Conservation (phyloP, 2,113 vertebrate genomes). For the Ariopsis seemanni region DNA sequence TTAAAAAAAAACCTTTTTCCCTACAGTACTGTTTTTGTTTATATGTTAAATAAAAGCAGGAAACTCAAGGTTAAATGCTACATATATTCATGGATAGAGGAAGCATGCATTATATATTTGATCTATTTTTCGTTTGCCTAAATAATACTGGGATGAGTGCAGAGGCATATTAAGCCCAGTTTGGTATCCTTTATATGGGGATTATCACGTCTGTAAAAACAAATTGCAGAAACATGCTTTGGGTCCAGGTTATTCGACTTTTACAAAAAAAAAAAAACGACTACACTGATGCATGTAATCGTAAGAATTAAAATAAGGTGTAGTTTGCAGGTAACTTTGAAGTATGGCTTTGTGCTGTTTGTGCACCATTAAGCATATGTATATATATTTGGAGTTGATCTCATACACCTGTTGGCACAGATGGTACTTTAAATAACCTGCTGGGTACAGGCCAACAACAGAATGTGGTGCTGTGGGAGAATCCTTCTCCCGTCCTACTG, state of each 20-base stretch:
- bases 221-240: too few relatives aligned
- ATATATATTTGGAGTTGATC: background rate
- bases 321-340: background rate
- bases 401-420: background rate
- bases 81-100: background rate
- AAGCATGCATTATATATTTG: background rate
- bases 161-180: background rate
- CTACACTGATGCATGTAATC: background rate
- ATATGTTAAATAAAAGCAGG: background rate
- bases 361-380: background rate
- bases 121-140: background rate
- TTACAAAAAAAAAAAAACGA: background rate
- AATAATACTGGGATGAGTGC: background rate
- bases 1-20: background rate
- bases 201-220: background rate
- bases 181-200: background rate
- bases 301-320: background rate
- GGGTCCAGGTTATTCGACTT: background rate
- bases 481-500: background rate
- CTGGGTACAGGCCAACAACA: background rate
- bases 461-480: background rate
- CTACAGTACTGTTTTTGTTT: background rate
- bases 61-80: constrained; percentile 44
- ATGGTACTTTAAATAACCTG: background rate
- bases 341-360: background rate